Evolutionary conservation across 2,797 vertebrate genomes (phyloP).

Genomic region (Chelon labrosus): DNA sequence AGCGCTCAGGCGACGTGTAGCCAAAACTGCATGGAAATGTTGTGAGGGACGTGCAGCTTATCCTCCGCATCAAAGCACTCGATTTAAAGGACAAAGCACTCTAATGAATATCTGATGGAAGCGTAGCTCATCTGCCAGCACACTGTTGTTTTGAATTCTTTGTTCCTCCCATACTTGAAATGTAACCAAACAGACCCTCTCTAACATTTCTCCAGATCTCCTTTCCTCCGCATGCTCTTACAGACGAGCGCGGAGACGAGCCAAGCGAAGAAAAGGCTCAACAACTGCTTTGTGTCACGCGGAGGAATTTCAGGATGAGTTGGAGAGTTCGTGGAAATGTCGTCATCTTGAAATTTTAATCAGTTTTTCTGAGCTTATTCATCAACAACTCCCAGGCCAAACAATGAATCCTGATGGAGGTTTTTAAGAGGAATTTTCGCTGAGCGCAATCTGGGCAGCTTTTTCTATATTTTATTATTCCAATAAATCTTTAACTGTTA

Average conservation of each 20-base stretch:
- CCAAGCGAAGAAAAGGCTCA: slow-evolving; percentile 38
- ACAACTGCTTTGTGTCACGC: slow-evolving; percentile 42
- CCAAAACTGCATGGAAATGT: slow-evolving; percentile 52
- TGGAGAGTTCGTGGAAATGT: slow-evolving; percentile 39
- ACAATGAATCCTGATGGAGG: neutral
- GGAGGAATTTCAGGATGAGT: slow-evolving; percentile 37
- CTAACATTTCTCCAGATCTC: slow-evolving; percentile 51
- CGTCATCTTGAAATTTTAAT: slow-evolving; percentile 41
- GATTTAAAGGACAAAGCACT: slow-evolving; percentile 72
- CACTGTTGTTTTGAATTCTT: slow-evolving; percentile 55
- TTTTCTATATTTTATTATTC: slow-evolving; percentile 4
- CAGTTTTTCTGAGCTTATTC: slow-evolving; percentile 27
- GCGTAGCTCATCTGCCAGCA: slow-evolving; percentile 53
- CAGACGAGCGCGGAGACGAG: slow-evolving; percentile 34
- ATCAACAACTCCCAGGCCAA: slow-evolving; percentile 25
- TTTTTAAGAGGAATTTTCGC: slow-evolving; percentile 12
- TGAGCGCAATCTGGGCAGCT: neutral
- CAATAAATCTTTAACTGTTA: slow-evolving; percentile 7
- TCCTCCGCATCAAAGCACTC: slow-evolving; percentile 69
- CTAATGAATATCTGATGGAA: slow-evolving; percentile 72
- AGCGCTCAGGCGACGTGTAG: slow-evolving; percentile 23
- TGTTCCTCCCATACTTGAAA: slow-evolving; percentile 51
- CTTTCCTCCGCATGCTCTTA: slow-evolving; percentile 14
- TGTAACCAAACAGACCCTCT: slow-evolving; percentile 40
- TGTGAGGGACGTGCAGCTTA: slow-evolving; percentile 55